These are phyloP conservation scores for Spongilla lacustris DNA, from an alignment of 37 sponge, comb jelly and placozoan species.

Conservation along the genomic window DNA sequence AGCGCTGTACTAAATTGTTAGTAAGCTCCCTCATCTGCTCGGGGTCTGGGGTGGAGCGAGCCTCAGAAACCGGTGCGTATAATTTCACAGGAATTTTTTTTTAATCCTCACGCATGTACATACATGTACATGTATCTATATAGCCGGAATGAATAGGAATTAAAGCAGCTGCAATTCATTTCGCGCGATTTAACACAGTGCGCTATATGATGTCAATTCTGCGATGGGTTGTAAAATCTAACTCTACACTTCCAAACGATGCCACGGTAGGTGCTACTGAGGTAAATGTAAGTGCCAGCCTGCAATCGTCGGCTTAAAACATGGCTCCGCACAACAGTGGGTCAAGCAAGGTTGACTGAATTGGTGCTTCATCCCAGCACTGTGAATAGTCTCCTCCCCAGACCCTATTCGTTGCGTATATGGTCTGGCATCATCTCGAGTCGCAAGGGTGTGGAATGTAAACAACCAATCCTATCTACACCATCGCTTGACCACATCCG, in stretches of 20 bases:
- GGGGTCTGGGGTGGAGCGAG: background rate
- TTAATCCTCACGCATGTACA: background rate
- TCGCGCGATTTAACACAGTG: background rate
- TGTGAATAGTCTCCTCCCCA: too few species aligned
- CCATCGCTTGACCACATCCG: too few species aligned
- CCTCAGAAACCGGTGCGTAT: background rate
- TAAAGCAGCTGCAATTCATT: background rate
- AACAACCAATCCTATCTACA: too few species aligned
- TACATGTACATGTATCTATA: too few species aligned
- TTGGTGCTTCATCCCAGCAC: too few species aligned
- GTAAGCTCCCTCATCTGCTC: background rate
- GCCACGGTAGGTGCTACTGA: background rate
- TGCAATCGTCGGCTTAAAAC: constrained; percentile 1
- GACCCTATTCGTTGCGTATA: too few species aligned
- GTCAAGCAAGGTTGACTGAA: too few species aligned
- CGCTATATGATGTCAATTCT: background rate
- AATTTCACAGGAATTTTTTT: background rate
- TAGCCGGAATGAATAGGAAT: background rate
- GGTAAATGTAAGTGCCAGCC: background rate
- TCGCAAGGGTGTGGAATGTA: too few species aligned
- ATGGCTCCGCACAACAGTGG: too few species aligned
- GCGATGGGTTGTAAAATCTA: background rate
- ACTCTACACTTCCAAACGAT: background rate
- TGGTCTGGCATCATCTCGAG: too few species aligned
- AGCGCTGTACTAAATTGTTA: too few species aligned